Base-by-base conservation (phyloP, 2,888 invertebrate species). In the Danaus chrysippus region DNA sequence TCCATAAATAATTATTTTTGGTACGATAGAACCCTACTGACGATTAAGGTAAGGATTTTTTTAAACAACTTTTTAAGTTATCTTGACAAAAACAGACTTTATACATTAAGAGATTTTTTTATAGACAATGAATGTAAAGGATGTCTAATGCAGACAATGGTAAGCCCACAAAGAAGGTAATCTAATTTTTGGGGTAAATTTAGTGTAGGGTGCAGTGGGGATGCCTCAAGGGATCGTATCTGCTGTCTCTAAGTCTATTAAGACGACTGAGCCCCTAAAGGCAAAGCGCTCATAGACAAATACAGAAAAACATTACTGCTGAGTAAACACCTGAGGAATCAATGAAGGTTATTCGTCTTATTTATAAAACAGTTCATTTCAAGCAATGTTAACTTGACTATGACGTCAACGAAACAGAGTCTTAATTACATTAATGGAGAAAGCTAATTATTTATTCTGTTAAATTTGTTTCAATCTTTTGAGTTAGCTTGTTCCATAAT, bases 161-260 rank as follows among this genome's bases (percentile, higher is more conserved):
- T 76, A 74, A 72, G 76, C 76, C 73, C 75, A 83, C 81, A 80
- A 81, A 81, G 80, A 81, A 82, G 80, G 79, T 84, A 86, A 86
- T 86, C 80, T 80, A 74, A 81, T 86, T 82, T 85, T 85, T 84
- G 78, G 76, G 72, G 64, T 68, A 69, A 65, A 64, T 66, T 66
- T 67, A 75, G 74, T 70, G 73, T 76, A 75, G 81, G 79, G 81
- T 74, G 76, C 76, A 71, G 71, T 70, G 79, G 82, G 82, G 80
- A 78, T 76, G 76, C 85, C 87, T 75, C 78, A 67, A 76, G 86
- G 86, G 84, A 81, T 79, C 78, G 76, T 80, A 79, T 78, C 82
- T 77, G 79, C 80, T 74, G 82, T 82, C 81, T 82, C 79, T 86
- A 87, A 90, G 86, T 88, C 87, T 87, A 88, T 89, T 89, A 90